These are phyloP conservation scores for Lagocephalus sceleratus DNA, from an alignment of 2,797 vertebrate genomes.

Conservation along the genomic window DNA sequence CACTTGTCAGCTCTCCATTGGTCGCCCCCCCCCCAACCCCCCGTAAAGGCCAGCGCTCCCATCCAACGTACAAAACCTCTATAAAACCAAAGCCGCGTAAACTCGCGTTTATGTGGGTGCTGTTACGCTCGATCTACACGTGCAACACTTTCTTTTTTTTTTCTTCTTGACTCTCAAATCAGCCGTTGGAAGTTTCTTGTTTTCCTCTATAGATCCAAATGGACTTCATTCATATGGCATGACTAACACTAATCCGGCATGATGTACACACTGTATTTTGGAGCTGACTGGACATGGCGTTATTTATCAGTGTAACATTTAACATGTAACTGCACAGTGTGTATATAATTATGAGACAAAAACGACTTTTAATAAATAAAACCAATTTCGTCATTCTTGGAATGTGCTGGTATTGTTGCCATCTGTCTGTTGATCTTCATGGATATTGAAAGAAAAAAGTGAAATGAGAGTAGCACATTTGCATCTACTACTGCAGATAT, in stretches of 20 bases:
- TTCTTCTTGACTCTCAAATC: constrained; percentile 14
- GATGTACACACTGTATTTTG: constrained; percentile 47
- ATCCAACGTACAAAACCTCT: constrained; percentile 50
- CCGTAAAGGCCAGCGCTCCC: constrained; percentile 38
- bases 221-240: too few species aligned
- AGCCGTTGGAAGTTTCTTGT: constrained; percentile 1
- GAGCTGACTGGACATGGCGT: constrained; percentile 44
- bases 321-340: constrained; percentile 56
- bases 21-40: too few species aligned
- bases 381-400: constrained; percentile 34
- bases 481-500: constrained; percentile 67
- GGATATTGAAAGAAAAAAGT: constrained; percentile 62
- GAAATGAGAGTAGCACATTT: constrained; percentile 75
- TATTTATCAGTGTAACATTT: constrained; percentile 59
- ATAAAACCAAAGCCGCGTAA: constrained; percentile 38
- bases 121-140: constrained; percentile 34
- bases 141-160: constrained; percentile 7
- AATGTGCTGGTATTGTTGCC: constrained; percentile 8
- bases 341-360: constrained; percentile 30
- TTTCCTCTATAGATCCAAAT: neutral
- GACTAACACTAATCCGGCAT: constrained; percentile 53
- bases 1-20: constrained; percentile 27
- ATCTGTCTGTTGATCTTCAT: constrained; percentile 14
- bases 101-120: constrained; percentile 49
- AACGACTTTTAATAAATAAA: too few species aligned